Evolutionary conservation across 2,888 invertebrate species (phyloP), one percentile per base, ranked within the genome.

Genomic region (Chrysomela aeneicollis): DNA sequence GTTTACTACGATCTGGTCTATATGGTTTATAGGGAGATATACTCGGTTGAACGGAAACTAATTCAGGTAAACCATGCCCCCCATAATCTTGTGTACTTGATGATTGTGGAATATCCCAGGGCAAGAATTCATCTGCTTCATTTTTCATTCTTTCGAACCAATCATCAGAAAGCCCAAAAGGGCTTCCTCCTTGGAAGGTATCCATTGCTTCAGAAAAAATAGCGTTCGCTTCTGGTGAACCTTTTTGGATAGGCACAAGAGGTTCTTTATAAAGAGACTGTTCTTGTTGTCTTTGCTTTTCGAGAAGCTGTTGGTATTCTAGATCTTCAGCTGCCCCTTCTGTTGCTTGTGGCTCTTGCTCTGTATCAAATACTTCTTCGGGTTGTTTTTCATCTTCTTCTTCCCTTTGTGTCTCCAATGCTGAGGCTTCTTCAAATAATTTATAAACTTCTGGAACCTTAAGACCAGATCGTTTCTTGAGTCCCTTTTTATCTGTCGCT

Each of bases 181-280:
- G 42, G 15, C 42, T 42, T 15, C 6, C 42, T 6, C 15, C 42
- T 15, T 54, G 21, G 9, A 54, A 18, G 22, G 54, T 17, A 10
- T 19, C 21, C n/a, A 54, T 37, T 21, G 35, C 46, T 12, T 63
- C 63, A 0, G 59, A 35, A 2, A 66, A 19, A 12, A 68, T 60
- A 9, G 61, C 60, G 17, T 61, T 59, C 0, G 66, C 68, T 22
- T 58, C 49, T 2, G 66, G 59, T 8, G 68, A 68, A 19, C 68
- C 68, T 18, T 17, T 59, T 9, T 54, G 32, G 30, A 65, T 53
- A 2, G 62, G 67, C 19, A 50, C 15, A 19, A 49, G 30, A 9
- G 62, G 57, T 42, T 64, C 57, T 35, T 52, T 47, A n/a, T 32
- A 50, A 15, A 46, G 1, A 49, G 58, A 10, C 18, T 21, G 47